phyloP scores from a whole-genome alignment of 2,888 invertebrate species.

The Synergus umbraculus region DNA sequence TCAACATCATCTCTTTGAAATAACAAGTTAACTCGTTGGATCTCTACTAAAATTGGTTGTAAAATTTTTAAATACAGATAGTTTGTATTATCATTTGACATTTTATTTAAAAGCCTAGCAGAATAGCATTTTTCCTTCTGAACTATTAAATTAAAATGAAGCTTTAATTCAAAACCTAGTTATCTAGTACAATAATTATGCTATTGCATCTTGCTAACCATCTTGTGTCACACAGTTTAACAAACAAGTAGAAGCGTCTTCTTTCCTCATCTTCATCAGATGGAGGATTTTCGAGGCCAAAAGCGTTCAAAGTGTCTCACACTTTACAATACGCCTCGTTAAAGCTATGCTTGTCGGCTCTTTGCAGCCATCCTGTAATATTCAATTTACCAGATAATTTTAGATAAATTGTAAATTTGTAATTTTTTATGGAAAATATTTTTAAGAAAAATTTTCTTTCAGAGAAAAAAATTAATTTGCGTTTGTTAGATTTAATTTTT shows the following conservation, averaged over 20 bases:
- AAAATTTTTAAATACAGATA: not conserved
- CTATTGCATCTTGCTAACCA: not conserved
- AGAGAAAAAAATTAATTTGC: too few relatives aligned
- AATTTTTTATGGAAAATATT: too few relatives aligned
- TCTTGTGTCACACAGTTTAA: not conserved
- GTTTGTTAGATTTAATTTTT: too few relatives aligned
- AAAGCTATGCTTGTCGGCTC: too few relatives aligned
- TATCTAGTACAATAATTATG: not conserved
- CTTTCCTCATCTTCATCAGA: too few relatives aligned
- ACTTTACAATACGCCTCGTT: too few relatives aligned
- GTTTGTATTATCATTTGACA: not conserved
- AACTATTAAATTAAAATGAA: not conserved
- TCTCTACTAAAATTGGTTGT: not conserved
- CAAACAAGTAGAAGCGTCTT: not conserved
- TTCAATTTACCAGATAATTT: too few relatives aligned
- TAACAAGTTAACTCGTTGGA: not conserved
- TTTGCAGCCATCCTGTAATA: too few relatives aligned
- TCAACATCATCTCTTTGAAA: constrained; percentile 12
- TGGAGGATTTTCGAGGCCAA: too few relatives aligned
- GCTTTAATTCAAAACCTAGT: not conserved
- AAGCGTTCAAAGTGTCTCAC: too few relatives aligned
- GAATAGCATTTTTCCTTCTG: not conserved
- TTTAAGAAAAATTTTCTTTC: too few relatives aligned
- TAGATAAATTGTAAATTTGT: too few relatives aligned
- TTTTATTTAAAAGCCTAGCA: not conserved